Conservation (phyloP, 2,888 invertebrate species). For the Oligia latruncula region DNA sequence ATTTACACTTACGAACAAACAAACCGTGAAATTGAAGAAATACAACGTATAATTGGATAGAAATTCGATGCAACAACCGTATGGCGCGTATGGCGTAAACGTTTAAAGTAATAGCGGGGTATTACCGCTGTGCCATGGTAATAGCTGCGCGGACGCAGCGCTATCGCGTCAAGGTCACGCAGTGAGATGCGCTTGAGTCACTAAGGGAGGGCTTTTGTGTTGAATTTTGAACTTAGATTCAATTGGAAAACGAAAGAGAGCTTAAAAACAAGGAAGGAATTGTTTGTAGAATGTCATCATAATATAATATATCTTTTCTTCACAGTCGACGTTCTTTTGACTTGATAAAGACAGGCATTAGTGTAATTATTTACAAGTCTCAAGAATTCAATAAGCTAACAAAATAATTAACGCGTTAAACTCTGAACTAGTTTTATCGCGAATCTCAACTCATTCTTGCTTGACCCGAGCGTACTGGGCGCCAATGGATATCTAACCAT, state of each 20-base stretch:
- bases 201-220: slow-evolving; percentile 41
- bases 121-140: slow-evolving; percentile 64
- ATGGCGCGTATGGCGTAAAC: slow-evolving; percentile 57
- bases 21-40: slow-evolving; percentile 65
- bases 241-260: neutral
- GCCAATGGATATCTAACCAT: slow-evolving; percentile 73
- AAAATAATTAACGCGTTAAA: slow-evolving; percentile 64
- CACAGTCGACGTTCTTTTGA: neutral
- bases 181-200: slow-evolving; percentile 67
- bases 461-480: slow-evolving; percentile 66
- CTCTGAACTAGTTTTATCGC: slow-evolving; percentile 65
- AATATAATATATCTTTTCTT: neutral
- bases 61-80: slow-evolving; percentile 59
- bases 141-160: slow-evolving; percentile 61
- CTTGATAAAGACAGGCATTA: neutral
- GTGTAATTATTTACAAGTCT: slow-evolving; percentile 1
- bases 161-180: slow-evolving; percentile 75
- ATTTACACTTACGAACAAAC: slow-evolving; percentile 63
- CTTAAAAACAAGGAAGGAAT: neutral
- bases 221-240: slow-evolving; percentile 15
- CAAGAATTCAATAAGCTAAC: slow-evolving; percentile 51
- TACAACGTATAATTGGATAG: slow-evolving; percentile 65
- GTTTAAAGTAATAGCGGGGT: slow-evolving; percentile 70
- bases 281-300: neutral
- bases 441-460: slow-evolving; percentile 67